Base-by-base conservation (phyloP, 2,888 invertebrate genomes). In the Trichogramma dendrolimi region DNA sequence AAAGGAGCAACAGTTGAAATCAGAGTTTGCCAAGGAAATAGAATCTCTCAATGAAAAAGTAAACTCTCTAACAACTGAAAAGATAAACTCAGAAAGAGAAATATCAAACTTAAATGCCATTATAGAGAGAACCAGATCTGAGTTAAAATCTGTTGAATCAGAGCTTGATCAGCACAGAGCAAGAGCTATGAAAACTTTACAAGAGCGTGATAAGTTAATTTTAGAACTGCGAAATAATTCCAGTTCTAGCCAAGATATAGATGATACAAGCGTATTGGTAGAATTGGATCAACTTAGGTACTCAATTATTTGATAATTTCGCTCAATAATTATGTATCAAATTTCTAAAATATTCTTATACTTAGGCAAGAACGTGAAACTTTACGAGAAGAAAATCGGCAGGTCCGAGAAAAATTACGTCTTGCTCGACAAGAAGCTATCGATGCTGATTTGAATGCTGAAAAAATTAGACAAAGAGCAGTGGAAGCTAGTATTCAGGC, bases 151-250 rank as follows among this genome's bases (percentile, higher is more conserved):
- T 1, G 72, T 80, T 10, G 79, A 80, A 38, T 73, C 75, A 5
- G 91, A 92, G 73, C 83, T 91, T 70, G 84, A 87, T 59, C 88
- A 89, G 59, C 92, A 92, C 77, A 87, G 89, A 69, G 85, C 86
- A n/a, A 88, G 92, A 71, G 92, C 92, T 0, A 85, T 90, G 70
- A 83, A 86, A 67, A 90, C 91, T 63, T 78, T 92, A 6, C 87
- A 87, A 75, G 87, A 88, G 65, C 92, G 92, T 72, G 92, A 92
- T 72, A 85, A 86, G 68, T 78, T 91, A 40, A 89, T 91, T 61
- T 79, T 83, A 6, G 85, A 86, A 69, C 76, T 89, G 44, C 83
- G 83, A 59, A 71, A 67, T 54, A 74, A 75, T 61, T 66, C 70
- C 27, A 69, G 66, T 8, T 67, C 65, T 14, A 71, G 70, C 43